Percentiles rank a stretch among this genome's conserved stretches.
These are phyloP conservation scores for Trichonephila inaurata DNA, from an alignment of 1,140 invertebrate genomes.

Conservation along the genomic window DNA sequence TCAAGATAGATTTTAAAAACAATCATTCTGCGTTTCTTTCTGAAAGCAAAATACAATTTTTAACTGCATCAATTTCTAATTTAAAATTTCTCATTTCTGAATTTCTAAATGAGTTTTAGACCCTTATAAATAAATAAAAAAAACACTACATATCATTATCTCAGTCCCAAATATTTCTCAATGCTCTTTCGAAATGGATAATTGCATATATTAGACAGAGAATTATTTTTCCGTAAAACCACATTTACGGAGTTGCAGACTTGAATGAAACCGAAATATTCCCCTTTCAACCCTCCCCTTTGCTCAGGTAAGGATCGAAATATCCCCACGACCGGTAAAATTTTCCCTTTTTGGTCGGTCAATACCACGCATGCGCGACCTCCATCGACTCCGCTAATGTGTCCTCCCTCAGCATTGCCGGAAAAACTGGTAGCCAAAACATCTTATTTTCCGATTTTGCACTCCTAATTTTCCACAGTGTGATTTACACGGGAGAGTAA, in stretches of 20 bases:
- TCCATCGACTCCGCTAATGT: constrained; percentile 57
- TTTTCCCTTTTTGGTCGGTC: background rate
- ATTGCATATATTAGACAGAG: too few relatives aligned
- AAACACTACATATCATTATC: background rate
- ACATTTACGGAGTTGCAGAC: too few relatives aligned
- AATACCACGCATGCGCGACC: constrained; percentile 69
- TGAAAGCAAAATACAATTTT: too few relatives aligned
- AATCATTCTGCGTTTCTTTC: too few relatives aligned
- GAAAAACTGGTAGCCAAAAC: constrained; percentile 44
- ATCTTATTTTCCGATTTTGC: background rate
- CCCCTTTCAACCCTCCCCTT: background rate
- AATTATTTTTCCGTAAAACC: too few relatives aligned
- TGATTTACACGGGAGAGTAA: background rate
- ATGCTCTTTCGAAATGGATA: too few relatives aligned
- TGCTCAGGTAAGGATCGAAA: constrained; percentile 24
- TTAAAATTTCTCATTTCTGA: too few relatives aligned
- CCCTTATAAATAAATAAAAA: background rate
- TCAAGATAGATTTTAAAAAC: too few relatives aligned
- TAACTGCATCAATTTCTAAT: too few relatives aligned
- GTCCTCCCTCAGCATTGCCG: constrained; percentile 63
- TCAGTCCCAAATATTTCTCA: background rate
- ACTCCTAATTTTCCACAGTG: background rate
- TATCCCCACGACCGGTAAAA: constrained; percentile 61
- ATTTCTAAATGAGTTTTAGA: too few relatives aligned
- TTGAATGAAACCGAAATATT: constrained; percentile 5